Conservation (phyloP, 2,888 invertebrate genomes). For the Lasius fuliginosus region DNA sequence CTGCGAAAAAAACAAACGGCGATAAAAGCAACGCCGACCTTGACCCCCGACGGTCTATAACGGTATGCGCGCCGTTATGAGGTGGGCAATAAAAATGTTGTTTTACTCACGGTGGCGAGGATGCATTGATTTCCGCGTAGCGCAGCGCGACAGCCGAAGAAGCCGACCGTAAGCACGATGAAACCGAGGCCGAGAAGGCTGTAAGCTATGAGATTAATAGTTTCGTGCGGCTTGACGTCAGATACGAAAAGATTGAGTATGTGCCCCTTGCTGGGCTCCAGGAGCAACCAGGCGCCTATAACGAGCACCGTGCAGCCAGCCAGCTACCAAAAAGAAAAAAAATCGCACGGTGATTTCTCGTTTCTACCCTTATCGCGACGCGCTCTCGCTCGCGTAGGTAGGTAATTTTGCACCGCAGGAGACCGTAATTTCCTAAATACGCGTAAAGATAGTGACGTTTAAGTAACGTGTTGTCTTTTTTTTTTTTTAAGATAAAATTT, state of each 20-base stretch:
- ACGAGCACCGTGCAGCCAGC: conserved; percentile 88
- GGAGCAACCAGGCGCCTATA: conserved; percentile 87
- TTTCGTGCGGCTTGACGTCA: conserved; percentile 85
- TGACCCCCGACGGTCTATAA: conserved; percentile 40
- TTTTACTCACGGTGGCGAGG: conserved; percentile 75
- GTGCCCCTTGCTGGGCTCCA: conserved; percentile 87
- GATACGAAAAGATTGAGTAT: conserved; percentile 87
- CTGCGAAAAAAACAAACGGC: conserved; percentile 76
- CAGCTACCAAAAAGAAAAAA: conserved; percentile 83
- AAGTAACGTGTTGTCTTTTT: background rate
- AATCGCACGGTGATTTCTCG: background rate
- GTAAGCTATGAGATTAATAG: conserved; percentile 87
- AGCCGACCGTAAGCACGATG: conserved; percentile 87
- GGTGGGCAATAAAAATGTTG: conserved; percentile 26
- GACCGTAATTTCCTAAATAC: background rate
- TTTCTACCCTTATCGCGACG: background rate
- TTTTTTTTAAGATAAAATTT: background rate
- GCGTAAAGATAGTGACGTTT: background rate
- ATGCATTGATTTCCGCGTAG: conserved; percentile 86
- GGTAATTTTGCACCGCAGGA: background rate
- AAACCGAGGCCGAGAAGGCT: conserved; percentile 87
- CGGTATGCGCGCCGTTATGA: background rate
- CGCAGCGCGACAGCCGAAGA: conserved; percentile 88
- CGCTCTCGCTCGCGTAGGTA: background rate
- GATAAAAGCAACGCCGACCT: conserved; percentile 43